phyloP scores from a whole-genome alignment of 1,140 invertebrate species.

The Grapholita molesta region DNA sequence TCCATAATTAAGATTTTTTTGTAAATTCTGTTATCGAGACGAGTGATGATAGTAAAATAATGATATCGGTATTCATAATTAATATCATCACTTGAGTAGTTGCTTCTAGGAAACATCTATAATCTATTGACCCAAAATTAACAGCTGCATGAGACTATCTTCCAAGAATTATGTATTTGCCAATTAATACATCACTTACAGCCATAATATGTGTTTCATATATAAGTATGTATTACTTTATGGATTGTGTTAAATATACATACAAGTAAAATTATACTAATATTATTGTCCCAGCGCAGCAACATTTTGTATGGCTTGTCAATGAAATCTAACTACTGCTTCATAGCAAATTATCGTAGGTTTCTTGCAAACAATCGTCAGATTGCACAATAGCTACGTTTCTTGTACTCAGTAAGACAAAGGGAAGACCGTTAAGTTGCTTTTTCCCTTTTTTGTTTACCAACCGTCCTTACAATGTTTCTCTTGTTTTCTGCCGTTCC shows the following conservation, averaged over 20 bases:
- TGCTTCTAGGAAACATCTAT: slow-evolving; percentile 3
- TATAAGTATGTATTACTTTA: too few relatives aligned
- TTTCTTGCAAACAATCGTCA: slow-evolving; percentile 35
- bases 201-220: too few relatives aligned
- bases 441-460: slow-evolving; percentile 42
- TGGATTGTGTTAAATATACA: too few relatives aligned
- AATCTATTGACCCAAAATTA: neutral
- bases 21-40: too few relatives aligned
- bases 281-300: neutral
- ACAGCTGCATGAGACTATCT: neutral
- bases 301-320: neutral
- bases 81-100: neutral
- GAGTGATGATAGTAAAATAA: neutral
- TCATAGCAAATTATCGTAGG: slow-evolving; percentile 13
- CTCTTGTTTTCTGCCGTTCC: slow-evolving; percentile 43
- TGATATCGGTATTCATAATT: too few relatives aligned
- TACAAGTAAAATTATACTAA: neutral
- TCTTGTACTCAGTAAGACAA: slow-evolving; percentile 41
- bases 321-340: neutral
- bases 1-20: too few relatives aligned
- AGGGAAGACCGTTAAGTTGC: slow-evolving; percentile 44
- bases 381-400: slow-evolving; percentile 34
- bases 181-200: neutral
- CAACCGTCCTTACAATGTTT: slow-evolving; percentile 35
- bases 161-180: neutral